These are phyloP conservation scores for Tetraneura akinire DNA, from an alignment of 1,140 invertebrate genomes.

Conservation along the genomic window DNA sequence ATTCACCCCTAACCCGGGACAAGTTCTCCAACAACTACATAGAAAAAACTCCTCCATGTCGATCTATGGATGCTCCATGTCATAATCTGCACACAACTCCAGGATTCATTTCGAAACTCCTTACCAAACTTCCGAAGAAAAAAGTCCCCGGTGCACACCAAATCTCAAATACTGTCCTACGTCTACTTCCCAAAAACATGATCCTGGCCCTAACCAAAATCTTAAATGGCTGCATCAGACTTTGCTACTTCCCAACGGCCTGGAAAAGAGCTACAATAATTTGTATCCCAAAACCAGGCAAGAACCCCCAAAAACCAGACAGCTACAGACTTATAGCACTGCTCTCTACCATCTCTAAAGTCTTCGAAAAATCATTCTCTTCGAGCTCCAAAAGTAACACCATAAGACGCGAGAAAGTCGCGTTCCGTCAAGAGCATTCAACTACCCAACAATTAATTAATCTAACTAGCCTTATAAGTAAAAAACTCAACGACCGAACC, in stretches of 20 bases:
- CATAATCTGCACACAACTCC: no score
- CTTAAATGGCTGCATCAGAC: neutral
- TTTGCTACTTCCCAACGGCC: slow-evolving; percentile 4
- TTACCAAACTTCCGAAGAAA: neutral
- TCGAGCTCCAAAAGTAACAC: neutral
- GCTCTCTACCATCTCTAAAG: neutral
- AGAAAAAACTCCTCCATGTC: no score
- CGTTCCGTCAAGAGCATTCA: slow-evolving; percentile 56
- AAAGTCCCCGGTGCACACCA: neutral
- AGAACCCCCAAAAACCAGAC: slow-evolving; percentile 53
- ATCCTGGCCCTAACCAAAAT: neutral
- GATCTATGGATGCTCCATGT: no score
- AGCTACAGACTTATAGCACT: slow-evolving; percentile 15
- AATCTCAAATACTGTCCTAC: neutral
- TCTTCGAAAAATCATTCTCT: slow-evolving; percentile 1
- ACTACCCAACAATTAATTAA: slow-evolving; percentile 51
- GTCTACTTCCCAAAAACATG: neutral
- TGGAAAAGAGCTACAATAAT: slow-evolving; percentile 58
- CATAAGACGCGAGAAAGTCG: slow-evolving; percentile 57
- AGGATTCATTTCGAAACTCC: no score
- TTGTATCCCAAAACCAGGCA: slow-evolving; percentile 56
- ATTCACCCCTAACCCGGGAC: no score
- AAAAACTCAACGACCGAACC: slow-evolving; percentile 46
- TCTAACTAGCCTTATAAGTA: neutral
- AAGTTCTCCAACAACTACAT: no score